Base-by-base conservation (phyloP, 2,888 invertebrate species). In the Hirudinaria manillensis region DNA sequence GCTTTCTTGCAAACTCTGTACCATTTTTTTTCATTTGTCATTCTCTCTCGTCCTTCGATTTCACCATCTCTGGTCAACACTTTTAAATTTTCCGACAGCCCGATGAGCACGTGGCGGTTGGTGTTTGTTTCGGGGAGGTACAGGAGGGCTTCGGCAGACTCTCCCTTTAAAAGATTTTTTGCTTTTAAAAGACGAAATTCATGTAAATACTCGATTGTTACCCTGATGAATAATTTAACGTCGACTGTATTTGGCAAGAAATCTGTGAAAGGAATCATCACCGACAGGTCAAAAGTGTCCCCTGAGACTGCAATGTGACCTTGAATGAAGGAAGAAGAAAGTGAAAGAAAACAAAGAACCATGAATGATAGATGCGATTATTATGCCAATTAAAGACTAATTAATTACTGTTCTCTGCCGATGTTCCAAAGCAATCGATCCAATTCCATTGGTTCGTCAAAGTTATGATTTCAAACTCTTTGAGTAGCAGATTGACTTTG, bases 381-480 rank as follows among this genome's bases (percentile, higher is more conserved):
- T 4, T 4, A 61, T 13, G 7, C 19, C 24, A 61, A 7, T 10
- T 7, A 61, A 61, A 19, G 24, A n/a, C 61, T 13, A 21, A 70
- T 70, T 7, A 81, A 82, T 81, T 82, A 86, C 93, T 91, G 85
- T 96, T 96, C 87, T 96, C 96, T 85, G 93, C 93, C 81, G 93
- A 92, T 29, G 94, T 92, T 36, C 78, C 78, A 55, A 78, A 78
- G 82, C 97, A 97, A 86, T 99, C 98, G 80, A 99, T 92, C 99
- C 98, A 99, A 86, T 99, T 99, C 85, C 93, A 93, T 84, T 98
- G 94, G 86, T 98, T 99, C 82, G 94, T 91, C 24, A 94, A 87
- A 65, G 94, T 93, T 0, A 97, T 89, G 24, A 99, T 88, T 86
- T 99, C 96, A 86, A 97, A 96, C 86, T 97, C 94, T 85, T 97